Conservation (phyloP, 2,113 vertebrate species). For the Benitochromis conjunctus region DNA sequence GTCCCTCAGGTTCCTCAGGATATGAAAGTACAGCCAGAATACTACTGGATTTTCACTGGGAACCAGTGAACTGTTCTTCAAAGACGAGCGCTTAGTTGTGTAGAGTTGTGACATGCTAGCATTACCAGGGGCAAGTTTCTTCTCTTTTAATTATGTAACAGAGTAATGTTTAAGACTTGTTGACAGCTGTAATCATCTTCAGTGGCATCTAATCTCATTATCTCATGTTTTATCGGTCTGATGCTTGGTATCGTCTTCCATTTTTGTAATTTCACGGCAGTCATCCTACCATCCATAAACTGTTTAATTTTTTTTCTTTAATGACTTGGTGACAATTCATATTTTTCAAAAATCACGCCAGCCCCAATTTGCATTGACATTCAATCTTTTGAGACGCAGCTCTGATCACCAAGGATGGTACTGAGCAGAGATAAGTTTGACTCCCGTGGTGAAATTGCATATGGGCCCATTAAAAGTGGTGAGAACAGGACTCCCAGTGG, state of each 20-base stretch:
- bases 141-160: neutral
- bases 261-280: neutral
- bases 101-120: neutral
- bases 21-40: neutral
- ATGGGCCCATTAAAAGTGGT: neutral
- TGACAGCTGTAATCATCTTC: neutral
- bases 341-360: neutral
- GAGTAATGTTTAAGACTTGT: neutral
- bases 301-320: neutral
- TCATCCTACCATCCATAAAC: neutral
- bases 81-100: neutral
- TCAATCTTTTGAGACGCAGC: neutral
- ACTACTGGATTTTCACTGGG: neutral
- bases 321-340: neutral
- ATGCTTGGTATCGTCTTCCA: neutral
- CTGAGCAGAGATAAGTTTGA: neutral
- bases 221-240: neutral
- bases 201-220: neutral
- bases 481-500: neutral
- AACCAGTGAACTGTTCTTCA: neutral
- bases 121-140: neutral
- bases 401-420: neutral
- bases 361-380: rapidly evolving
- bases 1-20: neutral
- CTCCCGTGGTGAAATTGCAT: neutral